A percentile compares a stretch with the other conserved stretches of the same genome.
Evolutionary conservation across 2,888 invertebrate genomes (phyloP).

Genomic region (Andrena marginata): DNA sequence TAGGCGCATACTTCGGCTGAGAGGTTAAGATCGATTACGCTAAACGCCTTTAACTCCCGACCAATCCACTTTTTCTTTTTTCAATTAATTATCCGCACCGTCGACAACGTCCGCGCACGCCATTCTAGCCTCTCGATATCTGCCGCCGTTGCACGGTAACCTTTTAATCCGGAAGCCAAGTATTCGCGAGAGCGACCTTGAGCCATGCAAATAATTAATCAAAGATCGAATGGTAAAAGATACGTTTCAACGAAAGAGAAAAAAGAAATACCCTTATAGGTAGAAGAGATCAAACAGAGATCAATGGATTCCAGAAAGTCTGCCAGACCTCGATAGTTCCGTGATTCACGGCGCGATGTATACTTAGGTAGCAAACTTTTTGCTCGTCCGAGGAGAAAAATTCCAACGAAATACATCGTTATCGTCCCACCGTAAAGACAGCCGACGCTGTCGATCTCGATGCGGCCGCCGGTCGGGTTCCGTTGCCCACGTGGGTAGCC

Average conservation of each 20-base stretch:
- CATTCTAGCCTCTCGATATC: constrained; percentile 26
- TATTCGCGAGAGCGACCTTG: constrained; percentile 39
- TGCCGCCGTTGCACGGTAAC: neutral
- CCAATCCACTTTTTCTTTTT: constrained; percentile 13
- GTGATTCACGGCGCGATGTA: no score
- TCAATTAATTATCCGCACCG: constrained; percentile 31
- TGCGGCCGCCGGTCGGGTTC: constrained; percentile 10
- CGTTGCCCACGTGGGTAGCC: constrained; percentile 49
- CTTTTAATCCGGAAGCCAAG: constrained; percentile 45
- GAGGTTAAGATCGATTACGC: constrained; percentile 40
- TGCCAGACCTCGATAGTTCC: no score
- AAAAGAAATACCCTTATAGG: neutral
- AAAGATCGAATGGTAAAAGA: neutral
- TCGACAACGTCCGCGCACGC: constrained; percentile 32
- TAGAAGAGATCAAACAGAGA: no score
- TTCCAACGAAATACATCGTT: neutral
- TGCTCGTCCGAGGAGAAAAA: no score
- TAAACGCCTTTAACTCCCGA: constrained; percentile 4
- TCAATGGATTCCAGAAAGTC: no score
- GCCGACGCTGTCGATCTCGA: constrained; percentile 16
- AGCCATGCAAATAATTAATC: constrained; percentile 34
- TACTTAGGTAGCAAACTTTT: no score
- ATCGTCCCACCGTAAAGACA: neutral
- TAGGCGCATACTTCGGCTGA: constrained; percentile 18
- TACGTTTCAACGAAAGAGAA: neutral